Evolutionary conservation across 2,797 vertebrate species (phyloP).

Genomic region (Hemitrygon akajei): DNA sequence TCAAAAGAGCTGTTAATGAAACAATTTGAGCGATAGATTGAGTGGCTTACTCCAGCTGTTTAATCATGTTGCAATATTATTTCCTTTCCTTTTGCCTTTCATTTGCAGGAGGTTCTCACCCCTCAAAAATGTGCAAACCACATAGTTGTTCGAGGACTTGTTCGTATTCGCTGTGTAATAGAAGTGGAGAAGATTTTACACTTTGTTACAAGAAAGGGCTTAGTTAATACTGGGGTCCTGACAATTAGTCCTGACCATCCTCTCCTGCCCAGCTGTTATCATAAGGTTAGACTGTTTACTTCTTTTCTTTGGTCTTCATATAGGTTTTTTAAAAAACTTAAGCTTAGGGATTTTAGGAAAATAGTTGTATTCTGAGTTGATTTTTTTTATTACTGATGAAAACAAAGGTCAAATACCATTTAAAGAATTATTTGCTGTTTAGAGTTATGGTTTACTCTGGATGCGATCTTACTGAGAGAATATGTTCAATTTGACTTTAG

Average conservation of each 20-base stretch:
- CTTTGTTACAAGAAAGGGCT: constrained; percentile 91
- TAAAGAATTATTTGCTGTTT: neutral
- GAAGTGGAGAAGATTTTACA: constrained; percentile 84
- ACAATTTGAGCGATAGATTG: neutral
- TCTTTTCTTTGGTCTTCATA: neutral
- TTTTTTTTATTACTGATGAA: neutral
- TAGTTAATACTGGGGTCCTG: constrained; percentile 90
- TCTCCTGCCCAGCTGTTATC: constrained; percentile 77
- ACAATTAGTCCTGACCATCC: constrained; percentile 59
- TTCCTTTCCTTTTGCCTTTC: constrained; percentile 39
- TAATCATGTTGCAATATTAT: neutral
- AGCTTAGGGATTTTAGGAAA: too few relatives aligned
- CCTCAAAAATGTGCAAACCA: constrained; percentile 76
- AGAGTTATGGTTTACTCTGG: neutral
- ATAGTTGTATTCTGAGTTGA: neutral
- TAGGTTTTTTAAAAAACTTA: neutral
- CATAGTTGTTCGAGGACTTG: constrained; percentile 81
- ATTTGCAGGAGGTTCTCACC: constrained; percentile 77
- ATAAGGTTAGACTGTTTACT: constrained; percentile 60
- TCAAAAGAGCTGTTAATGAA: neutral
- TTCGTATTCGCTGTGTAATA: constrained; percentile 81
- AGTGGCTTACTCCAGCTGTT: neutral
- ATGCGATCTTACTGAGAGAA: neutral
- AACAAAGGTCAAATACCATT: neutral
- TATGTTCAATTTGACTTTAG: neutral